Conservation (phyloP, 2,113 vertebrate species). For the Hippopotamus amphibius region DNA sequence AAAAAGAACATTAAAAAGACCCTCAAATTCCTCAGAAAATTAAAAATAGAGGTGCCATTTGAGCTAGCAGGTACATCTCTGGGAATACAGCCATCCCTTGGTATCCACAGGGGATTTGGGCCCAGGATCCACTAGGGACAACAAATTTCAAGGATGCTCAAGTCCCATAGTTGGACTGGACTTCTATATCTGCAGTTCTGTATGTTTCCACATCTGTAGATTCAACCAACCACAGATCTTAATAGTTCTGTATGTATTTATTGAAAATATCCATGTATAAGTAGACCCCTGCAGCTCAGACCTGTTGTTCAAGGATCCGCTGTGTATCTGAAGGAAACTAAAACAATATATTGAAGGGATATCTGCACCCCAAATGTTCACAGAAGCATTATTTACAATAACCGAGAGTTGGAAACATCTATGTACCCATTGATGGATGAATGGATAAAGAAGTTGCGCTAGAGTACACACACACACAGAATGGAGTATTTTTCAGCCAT, state of each 20-base stretch:
- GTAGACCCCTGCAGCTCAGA: not conserved
- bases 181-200: not conserved
- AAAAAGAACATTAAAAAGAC: not conserved
- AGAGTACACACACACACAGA: too few species aligned
- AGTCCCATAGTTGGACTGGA: not conserved
- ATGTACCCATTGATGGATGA: not conserved
- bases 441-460: not conserved
- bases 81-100: not conserved
- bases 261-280: not conserved
- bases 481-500: not conserved
- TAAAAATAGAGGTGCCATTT: not conserved
- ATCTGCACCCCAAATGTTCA: not conserved
- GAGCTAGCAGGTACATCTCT: not conserved
- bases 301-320: not conserved
- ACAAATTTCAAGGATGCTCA: not conserved
- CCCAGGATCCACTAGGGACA: not conserved
- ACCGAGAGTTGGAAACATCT: not conserved
- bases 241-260: not conserved
- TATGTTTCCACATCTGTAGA: not conserved
- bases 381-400: not conserved
- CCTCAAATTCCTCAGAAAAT: not conserved
- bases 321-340: not conserved
- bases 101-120: not conserved
- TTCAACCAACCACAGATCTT: not conserved
- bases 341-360: not conserved